Evolutionary conservation across 2,888 invertebrate species (phyloP), one percentile per base, ranked within the genome.

Genomic region (Xestia sexstrigata): DNA sequence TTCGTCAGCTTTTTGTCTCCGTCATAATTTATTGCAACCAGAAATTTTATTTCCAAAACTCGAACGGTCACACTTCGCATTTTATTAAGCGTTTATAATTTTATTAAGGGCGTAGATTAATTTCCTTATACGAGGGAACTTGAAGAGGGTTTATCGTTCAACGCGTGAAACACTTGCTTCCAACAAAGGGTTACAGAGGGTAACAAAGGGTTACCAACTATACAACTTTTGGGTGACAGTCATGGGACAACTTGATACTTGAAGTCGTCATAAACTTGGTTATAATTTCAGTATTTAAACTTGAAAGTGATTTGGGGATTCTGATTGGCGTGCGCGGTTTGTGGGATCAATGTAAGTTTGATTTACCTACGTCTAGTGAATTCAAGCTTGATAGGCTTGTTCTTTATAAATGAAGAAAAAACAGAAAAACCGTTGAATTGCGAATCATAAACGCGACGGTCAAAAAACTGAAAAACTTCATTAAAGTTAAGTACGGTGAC

Each of bases 111-210:
- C 66, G 74, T 60, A 76, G 71, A 79, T 84, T 87, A 87, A 86
- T 82, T 85, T 84, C 85, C 84, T 82, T 77, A 79, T 68, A 83
- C 75, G 72, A 85, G 81, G 84, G 86, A 84, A 87, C 73, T 86
- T 86, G 70, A 70, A 74, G 77, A 75, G 86, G 87, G 86, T 67
- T 85, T 78, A 81, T 83, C 71, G 83, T 83, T 76, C 49, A 65
- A 85, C 76, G 79, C 78, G 78, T 77, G 78, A 66, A 79, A 83
- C 83, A 68, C 65, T 81, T 45, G 74, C 78, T 60, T 52, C 66
- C 76, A 69, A 76, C 79, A 87, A 83, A 87, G 81, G 78, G 85
- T 81, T 86, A 70, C 63, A 76, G n/a, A 74, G 76, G 52, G 77
- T 69, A 39, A 74, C 81, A 81, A 70, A 82, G 78, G 82, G 78